phyloP scores from a whole-genome alignment of 37 sponge, comb jelly and placozoan species.

The Haliclona indistincta region DNA sequence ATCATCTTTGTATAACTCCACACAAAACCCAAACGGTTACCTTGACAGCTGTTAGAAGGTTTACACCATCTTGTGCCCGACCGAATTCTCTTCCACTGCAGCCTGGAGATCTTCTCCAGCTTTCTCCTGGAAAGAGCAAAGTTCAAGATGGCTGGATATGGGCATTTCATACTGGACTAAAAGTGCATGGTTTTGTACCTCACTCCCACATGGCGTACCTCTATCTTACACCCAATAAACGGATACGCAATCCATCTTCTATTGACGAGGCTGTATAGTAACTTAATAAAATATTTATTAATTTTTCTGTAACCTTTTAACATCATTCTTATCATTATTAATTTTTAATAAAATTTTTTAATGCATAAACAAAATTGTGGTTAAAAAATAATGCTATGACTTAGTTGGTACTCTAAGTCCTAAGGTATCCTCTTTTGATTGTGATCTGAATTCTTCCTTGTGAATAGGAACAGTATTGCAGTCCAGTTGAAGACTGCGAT shows the following conservation, averaged over 20 bases:
- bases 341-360: not conserved
- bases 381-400: not conserved
- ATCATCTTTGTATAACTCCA: not conserved
- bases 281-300: too few species aligned
- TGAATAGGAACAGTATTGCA: conserved; percentile 65
- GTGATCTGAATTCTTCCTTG: not conserved
- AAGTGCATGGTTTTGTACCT: conserved; percentile 47
- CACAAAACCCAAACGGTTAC: conserved; percentile 15
- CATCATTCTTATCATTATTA: not conserved
- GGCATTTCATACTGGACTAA: conserved; percentile 43
- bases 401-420: too few species aligned
- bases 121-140: conserved; percentile 34
- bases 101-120: conserved; percentile 41
- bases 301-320: not conserved
- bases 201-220: conserved; percentile 31
- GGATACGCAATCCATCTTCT: not conserved
- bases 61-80: conserved; percentile 10
- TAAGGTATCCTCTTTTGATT: not conserved
- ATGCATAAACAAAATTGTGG: not conserved
- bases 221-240: conserved; percentile 5
- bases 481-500: conserved; percentile 49
- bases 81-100: conserved; percentile 22
- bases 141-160: conserved; percentile 65
- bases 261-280: too few species aligned
- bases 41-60: conserved; percentile 20